Conservation (phyloP, 2,797 vertebrate species). For the Micromesistius poutassou region DNA sequence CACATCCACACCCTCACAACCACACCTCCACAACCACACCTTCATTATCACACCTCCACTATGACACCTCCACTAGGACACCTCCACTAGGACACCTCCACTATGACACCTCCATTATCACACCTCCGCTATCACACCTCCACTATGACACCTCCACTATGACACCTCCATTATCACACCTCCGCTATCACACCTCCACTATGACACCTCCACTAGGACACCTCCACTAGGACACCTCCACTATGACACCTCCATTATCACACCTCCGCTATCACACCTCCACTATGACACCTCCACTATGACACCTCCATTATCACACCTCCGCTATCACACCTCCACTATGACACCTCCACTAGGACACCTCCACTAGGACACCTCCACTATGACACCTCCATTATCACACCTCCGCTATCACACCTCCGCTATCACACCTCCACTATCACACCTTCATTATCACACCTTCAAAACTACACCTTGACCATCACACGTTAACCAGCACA, state of each 20-base stretch:
- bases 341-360: too few relatives aligned
- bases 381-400: too few relatives aligned
- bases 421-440: neutral
- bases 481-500: neutral
- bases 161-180: neutral
- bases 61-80: neutral
- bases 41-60: slow-evolving; percentile 11
- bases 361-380: too few relatives aligned
- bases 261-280: neutral
- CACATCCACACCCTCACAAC: neutral
- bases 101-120: neutral
- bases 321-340: too few relatives aligned
- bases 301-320: too few relatives aligned
- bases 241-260: neutral
- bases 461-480: neutral
- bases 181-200: neutral
- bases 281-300: too few relatives aligned
- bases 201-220: slow-evolving; percentile 10
- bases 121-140: slow-evolving; percentile 1
- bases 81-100: neutral
- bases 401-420: too few relatives aligned
- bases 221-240: neutral
- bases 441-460: neutral
- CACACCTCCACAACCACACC: neutral
- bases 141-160: slow-evolving; percentile 38